Base-by-base conservation (phyloP, 2,797 vertebrate species). In the Helarctos malayanus region DNA sequence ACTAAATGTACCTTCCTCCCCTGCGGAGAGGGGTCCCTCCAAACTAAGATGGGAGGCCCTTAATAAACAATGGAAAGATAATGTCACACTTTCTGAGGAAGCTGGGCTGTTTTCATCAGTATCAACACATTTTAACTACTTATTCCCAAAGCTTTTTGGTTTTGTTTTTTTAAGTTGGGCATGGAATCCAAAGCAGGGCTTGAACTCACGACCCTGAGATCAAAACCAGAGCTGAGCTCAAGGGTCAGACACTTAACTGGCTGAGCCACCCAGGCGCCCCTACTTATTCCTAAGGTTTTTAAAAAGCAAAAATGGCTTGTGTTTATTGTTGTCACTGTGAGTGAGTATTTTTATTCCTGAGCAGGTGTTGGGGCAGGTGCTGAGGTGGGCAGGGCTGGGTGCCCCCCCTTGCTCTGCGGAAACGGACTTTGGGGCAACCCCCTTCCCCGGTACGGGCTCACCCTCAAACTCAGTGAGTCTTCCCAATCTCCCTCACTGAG, bases 301-400 rank as follows among this genome's bases (percentile, higher is more conserved):
- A 68, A 35, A 78, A 78, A 61, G 69, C 32, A 56, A 75, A 75
- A 5, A 13, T 9, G 18, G 18, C 10, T 61, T 19, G 83, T 61
- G 14, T 10, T 68, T 32, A 21, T 23, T 5, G 14, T 3, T 4
- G 1, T 14, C 18, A 5, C 57, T 2, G 7, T 12, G 45, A 83
- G 52, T 79, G 21, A 2, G 15, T 57, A 8, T 54, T 79, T 87
- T 59, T 25, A 65, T 63, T 15, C 25, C 21, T 16, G 1, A 11
- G 29, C 0, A 0, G n/a, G 25, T 19, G 3, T 25, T 10, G 9
- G 61, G 29, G 32, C 61, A 32, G 61, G 6, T n/a, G 29, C 29
- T 14, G 3, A n/a, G 61, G 15, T 1, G 32, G 16, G 32, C 2
- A 29, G 25, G 2, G 47, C 1, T 38, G 25, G 45, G 29, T n/a